phyloP scores from a whole-genome alignment of 2,888 invertebrate genomes.

The Lampropteryx suffumata region DNA sequence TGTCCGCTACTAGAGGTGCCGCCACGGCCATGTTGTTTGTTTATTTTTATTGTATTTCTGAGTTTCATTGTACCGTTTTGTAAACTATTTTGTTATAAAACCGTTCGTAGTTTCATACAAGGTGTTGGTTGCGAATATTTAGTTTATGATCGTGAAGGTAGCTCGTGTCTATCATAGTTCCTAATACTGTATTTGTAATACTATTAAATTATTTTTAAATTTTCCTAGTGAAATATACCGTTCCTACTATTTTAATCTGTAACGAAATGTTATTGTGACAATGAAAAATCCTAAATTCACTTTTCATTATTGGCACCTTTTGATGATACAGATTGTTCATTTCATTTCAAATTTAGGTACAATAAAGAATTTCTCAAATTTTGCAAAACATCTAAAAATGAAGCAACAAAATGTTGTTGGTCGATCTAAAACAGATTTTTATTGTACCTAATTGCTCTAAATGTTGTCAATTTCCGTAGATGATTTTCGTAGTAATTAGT shows the following conservation, averaged over 20 bases:
- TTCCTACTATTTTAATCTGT: slow-evolving; percentile 80
- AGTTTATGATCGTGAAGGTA: slow-evolving; percentile 76
- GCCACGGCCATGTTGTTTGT: slow-evolving; percentile 78
- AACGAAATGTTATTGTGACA: slow-evolving; percentile 66
- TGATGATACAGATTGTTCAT: slow-evolving; percentile 45
- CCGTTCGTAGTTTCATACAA: slow-evolving; percentile 61
- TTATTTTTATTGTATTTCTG: slow-evolving; percentile 57
- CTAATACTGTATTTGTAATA: slow-evolving; percentile 80
- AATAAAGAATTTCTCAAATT: slow-evolving; percentile 35
- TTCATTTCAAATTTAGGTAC: slow-evolving; percentile 46
- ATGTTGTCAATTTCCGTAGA: slow-evolving; percentile 35
- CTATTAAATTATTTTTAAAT: slow-evolving; percentile 78
- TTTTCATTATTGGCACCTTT: slow-evolving; percentile 47
- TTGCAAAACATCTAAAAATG: neutral
- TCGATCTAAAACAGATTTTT: slow-evolving; percentile 21
- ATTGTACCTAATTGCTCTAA: slow-evolving; percentile 34
- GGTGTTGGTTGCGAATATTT: slow-evolving; percentile 71
- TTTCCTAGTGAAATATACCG: slow-evolving; percentile 82
- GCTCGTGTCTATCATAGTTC: slow-evolving; percentile 81
- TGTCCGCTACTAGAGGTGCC: slow-evolving; percentile 75
- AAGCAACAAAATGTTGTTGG: neutral
- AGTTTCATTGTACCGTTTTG: slow-evolving; percentile 52
- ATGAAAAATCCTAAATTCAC: slow-evolving; percentile 47
- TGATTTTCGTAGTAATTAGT: slow-evolving; percentile 59
- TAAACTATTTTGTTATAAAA: slow-evolving; percentile 63